Evolutionary conservation across 2,888 invertebrate genomes (phyloP).

Genomic region (Chrysolina haemoptera): DNA sequence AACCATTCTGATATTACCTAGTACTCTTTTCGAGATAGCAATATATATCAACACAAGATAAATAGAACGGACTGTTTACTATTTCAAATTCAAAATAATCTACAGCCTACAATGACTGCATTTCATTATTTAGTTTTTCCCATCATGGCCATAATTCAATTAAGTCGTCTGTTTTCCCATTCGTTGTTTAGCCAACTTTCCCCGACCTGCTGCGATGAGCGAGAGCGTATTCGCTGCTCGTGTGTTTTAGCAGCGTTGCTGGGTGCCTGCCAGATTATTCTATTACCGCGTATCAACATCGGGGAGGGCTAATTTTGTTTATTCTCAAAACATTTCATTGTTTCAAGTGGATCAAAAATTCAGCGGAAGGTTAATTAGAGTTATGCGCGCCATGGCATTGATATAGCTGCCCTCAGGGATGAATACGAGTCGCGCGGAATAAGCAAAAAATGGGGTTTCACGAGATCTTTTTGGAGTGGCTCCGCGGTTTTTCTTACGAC

Average conservation of each 20-base stretch:
- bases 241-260: slow-evolving; percentile 53
- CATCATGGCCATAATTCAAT: slow-evolving; percentile 61
- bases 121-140: slow-evolving; percentile 61
- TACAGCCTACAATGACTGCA: slow-evolving; percentile 58
- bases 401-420: slow-evolving; percentile 61
- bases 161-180: slow-evolving; percentile 61
- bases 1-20: too few species aligned
- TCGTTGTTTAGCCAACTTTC: slow-evolving; percentile 54
- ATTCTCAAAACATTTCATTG: slow-evolving; percentile 79
- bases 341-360: slow-evolving; percentile 80
- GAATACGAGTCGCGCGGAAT: slow-evolving; percentile 7
- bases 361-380: slow-evolving; percentile 77
- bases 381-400: slow-evolving; percentile 65
- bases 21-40: too few species aligned
- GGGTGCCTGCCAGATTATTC: slow-evolving; percentile 77
- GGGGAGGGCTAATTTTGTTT: slow-evolving; percentile 76
- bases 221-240: slow-evolving; percentile 45
- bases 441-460: background rate
- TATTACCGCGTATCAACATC: slow-evolving; percentile 80
- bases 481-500: background rate
- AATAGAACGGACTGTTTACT: background rate
- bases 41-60: too few species aligned
- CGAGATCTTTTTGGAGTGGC: background rate
- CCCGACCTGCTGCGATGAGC: slow-evolving; percentile 43
- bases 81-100: slow-evolving; percentile 57